Conservation (phyloP, 2,113 vertebrate species). For the Upupa epops region DNA sequence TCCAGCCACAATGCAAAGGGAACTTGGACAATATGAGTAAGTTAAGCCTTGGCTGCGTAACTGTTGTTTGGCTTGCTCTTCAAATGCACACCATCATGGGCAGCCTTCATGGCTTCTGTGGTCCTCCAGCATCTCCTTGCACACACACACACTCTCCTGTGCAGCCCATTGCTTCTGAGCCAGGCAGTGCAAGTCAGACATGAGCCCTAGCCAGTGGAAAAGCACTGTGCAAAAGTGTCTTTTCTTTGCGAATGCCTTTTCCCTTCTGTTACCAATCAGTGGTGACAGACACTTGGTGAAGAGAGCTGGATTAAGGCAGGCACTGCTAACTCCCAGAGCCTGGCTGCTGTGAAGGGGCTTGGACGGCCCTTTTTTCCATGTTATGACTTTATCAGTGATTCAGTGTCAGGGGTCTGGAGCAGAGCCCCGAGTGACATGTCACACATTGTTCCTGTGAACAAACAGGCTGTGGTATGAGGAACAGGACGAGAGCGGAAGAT, state of each 20-base stretch:
- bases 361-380: neutral
- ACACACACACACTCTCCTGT: rapidly evolving
- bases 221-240: neutral
- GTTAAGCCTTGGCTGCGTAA: neutral
- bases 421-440: neutral
- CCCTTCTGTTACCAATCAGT: neutral
- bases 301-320: neutral
- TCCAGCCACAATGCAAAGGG: neutral
- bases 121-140: rapidly evolving
- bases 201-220: rapidly evolving
- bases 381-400: neutral
- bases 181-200: neutral
- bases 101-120: rapidly evolving
- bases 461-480: neutral
- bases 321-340: neutral
- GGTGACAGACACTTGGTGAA: neutral
- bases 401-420: neutral
- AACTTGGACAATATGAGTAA: rapidly evolving
- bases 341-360: neutral
- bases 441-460: neutral
- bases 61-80: neutral
- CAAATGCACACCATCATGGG: rapidly evolving
- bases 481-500: neutral
- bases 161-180: rapidly evolving
- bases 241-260: neutral